Base-by-base conservation (phyloP, 2,113 vertebrate genomes). In the Heptranchias perlo region DNA sequence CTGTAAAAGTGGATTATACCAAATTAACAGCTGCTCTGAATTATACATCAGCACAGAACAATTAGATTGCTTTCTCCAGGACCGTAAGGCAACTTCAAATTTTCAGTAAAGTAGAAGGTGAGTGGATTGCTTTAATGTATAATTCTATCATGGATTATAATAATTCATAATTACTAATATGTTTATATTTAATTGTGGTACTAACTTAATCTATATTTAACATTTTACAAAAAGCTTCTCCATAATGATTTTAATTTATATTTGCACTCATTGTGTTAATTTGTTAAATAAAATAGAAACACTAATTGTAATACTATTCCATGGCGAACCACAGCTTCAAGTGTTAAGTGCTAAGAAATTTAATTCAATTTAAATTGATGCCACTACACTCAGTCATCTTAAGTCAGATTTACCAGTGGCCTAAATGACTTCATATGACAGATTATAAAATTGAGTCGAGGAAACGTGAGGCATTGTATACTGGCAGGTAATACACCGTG, bases 401-500 rank as follows among this genome's bases (percentile, higher is more conserved):
- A 94, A 65, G 61, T 8, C 91, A 93, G 61, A 62, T 93, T 93
- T 44, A 62, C 61, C 49, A 21, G 44, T 64, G 18, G 16, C 6
- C 35, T 93, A 93, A 39, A 64, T 18, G 39, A 93, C 35, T 14
- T 87, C 18, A 93, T 62, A 64, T 93, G n/a, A 14, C 52, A 61
- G 0, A 31, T 28, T 64, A 62, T n/a, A 39, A 94, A 94, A 65
- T 47, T 65, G 92, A 94, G 92, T n/a, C 8, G 6, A 64, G 35
- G 58, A 44, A 21, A 64, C 25, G 1, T 47, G 39, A 94, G 28
- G 52, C 87, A 89, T 31, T 54, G 25, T 58, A 89, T 35, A 44
- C n/a, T 94, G 61, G n/a, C 92, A 94, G 8, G 64, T 94, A 94
- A 65, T 94, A 47, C 65, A 94, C 14, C 47, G n/a, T 25, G 62